Base-by-base conservation (phyloP, 53 echinoderm and acorn worm genomes). In the Zoroaster sp. region DNA sequence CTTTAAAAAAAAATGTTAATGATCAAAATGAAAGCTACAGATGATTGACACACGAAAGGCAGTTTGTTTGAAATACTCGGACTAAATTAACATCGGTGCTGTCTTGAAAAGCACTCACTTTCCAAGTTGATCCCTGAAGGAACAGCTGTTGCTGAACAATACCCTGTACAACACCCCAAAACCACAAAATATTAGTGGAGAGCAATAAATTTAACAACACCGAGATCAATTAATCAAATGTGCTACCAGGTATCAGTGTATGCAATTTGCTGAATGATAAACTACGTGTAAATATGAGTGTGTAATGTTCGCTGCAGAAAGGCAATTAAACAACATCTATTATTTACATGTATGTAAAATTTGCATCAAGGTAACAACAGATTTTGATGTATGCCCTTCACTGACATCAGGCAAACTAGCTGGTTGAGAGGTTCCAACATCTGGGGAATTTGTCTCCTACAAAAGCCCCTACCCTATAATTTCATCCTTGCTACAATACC, bases 71-170 rank as follows among this genome's bases (percentile, higher is more conserved):
- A 85, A 85, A 85, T 36, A 85, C 85, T 82, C 47, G 18, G 47
- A 69, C 47, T 85, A 85, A 85, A 85, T 85, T 85, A 85, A 85
- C 85, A 66, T 85, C 85, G 15, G 85, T 71, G 85, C 85, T 85
- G 85, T 85, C 85, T 85, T 85, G 51, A 13, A 49, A 44, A 85
- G 85, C 85, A 85, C 85, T 85, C 85, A 85, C 85, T 85, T 85
- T 85, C 85, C 85, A 85, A 37, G 85, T 46, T 49, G 85, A 85
- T 85, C 85, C 85, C 85, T 85, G 85, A 47, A 85, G 41, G 85
- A 85, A 85, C 70, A 85, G 85, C 70, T 85, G 85, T 85, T 69
- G 85, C 49, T 85, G 85, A 45, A 71, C 85, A 85, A 85, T 70
- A 46, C 70, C 85, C 85, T 85, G 85, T 66, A 66, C 47, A 79